Evolutionary conservation across 2,888 invertebrate genomes (phyloP).

Genomic region (Ariolimax columbianus): DNA sequence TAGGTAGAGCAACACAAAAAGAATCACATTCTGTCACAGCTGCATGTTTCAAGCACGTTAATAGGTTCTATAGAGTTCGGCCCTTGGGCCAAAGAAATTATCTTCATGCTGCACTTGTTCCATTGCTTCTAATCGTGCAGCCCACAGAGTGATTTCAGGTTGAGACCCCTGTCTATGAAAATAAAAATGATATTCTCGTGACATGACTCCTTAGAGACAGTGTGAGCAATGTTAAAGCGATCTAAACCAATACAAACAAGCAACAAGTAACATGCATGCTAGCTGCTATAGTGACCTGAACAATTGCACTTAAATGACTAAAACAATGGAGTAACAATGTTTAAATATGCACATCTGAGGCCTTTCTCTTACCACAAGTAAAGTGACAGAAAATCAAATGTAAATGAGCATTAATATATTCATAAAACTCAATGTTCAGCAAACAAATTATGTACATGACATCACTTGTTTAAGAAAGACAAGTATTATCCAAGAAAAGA

Average conservation of each 20-base stretch:
- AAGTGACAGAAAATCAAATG: not conserved
- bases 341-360: not conserved
- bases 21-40: too few species aligned
- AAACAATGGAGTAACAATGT: constrained; percentile 17
- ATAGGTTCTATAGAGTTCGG: too few species aligned
- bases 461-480: not conserved
- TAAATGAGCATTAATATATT: not conserved
- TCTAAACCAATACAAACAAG: not conserved
- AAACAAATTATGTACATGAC: not conserved
- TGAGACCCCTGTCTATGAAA: too few species aligned
- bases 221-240: not conserved
- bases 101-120: too few species aligned
- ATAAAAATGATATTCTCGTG: not conserved
- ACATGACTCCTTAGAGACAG: not conserved
- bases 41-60: too few species aligned
- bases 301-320: constrained; percentile 38
- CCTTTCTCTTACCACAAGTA: not conserved
- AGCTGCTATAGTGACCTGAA: constrained; percentile 35
- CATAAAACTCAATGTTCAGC: not conserved
- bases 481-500: not conserved
- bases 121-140: too few species aligned
- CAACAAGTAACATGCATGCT: not conserved
- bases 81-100: too few species aligned
- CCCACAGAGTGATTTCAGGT: too few species aligned
- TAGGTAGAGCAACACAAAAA: too few species aligned